Evolutionary conservation across 2,797 vertebrate genomes (phyloP).

Genomic region (Myotis planiceps): DNA sequence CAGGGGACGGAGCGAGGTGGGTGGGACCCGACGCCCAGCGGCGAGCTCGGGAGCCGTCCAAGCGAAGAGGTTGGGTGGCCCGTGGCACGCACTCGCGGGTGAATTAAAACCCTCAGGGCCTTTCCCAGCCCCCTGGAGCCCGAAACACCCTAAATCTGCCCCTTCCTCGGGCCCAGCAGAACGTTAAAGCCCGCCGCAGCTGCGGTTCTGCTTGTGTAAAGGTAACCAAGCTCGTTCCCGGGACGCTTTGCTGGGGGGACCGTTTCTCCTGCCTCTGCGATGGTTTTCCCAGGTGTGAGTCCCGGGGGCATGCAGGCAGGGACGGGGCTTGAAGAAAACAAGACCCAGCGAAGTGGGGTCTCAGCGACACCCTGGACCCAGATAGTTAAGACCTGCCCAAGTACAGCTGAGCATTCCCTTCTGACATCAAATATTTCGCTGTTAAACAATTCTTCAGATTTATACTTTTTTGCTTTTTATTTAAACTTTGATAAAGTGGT

Average conservation of each 20-base stretch:
- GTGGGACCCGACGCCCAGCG: not conserved
- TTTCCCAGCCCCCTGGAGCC: not conserved
- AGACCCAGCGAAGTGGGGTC: not conserved
- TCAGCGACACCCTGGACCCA: not conserved
- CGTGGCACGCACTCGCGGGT: not conserved
- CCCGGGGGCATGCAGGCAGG: not conserved
- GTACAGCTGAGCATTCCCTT: not conserved
- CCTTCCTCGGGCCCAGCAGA: not conserved
- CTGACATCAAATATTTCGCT: not conserved
- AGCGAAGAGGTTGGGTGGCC: too few relatives aligned
- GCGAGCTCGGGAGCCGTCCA: not conserved
- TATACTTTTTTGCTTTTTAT: not conserved
- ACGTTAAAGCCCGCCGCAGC: not conserved
- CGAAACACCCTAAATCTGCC: not conserved
- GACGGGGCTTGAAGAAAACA: not conserved
- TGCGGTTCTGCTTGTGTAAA: not conserved
- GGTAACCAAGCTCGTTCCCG: not conserved
- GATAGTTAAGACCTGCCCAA: not conserved
- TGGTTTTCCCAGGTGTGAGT: not conserved
- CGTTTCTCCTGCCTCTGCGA: not conserved
- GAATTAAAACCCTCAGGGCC: not conserved
- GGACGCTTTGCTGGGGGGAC: not conserved
- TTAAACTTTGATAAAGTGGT: not conserved
- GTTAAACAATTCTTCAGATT: not conserved
- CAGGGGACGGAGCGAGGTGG: accelerated